These are phyloP conservation scores for Bradypodion ventrale DNA, from an alignment of 2,797 vertebrate genomes.

Conservation along the genomic window DNA sequence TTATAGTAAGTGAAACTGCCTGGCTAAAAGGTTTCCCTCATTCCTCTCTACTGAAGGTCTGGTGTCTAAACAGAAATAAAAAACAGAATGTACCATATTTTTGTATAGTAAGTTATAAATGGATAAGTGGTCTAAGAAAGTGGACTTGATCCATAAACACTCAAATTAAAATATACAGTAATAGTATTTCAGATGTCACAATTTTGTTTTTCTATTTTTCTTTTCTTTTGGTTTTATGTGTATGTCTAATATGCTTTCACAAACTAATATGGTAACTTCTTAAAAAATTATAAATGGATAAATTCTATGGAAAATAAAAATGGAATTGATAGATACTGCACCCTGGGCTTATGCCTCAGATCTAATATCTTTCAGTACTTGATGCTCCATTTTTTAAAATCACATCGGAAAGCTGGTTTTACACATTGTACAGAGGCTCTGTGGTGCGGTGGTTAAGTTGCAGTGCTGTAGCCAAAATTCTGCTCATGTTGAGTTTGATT, in stretches of 20 bases:
- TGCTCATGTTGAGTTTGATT: no score
- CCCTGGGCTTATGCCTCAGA: accelerated
- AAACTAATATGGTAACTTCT: no score
- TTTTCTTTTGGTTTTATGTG: no score
- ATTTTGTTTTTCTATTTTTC: no score
- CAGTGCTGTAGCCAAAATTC: no score
- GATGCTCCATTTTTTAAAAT: background rate
- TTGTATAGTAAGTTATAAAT: background rate
- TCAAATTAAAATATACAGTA: no score
- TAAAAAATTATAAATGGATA: background rate
- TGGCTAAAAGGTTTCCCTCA: background rate
- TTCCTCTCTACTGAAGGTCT: background rate
- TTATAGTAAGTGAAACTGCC: constrained; percentile 38
- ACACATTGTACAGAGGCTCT: background rate
- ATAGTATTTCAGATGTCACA: no score
- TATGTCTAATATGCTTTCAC: no score
- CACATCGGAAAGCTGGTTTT: background rate
- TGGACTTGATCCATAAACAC: no score
- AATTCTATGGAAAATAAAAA: constrained; percentile 4
- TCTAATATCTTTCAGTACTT: background rate
- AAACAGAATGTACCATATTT: background rate
- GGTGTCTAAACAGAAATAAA: background rate
- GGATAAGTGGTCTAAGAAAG: background rate
- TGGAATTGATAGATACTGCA: background rate
- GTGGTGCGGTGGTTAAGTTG: no score